These are phyloP conservation scores for Ochropleura plecta DNA, from an alignment of 2,888 invertebrate species.

Conservation along the genomic window DNA sequence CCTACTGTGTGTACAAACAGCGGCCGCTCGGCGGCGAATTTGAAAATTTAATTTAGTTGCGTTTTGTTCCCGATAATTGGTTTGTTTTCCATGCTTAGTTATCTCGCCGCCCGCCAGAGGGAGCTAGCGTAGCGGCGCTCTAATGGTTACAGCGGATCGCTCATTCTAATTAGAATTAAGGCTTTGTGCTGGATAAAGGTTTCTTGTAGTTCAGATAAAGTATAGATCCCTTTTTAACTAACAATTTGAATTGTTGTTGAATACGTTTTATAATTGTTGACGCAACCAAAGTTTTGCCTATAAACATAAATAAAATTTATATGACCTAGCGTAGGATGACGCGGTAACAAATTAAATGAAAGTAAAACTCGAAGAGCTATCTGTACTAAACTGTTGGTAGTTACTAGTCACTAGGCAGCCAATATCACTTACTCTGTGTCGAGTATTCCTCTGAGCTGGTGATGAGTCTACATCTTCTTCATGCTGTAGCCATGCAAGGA, in stretches of 20 bases:
- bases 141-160: slow-evolving; percentile 58
- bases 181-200: slow-evolving; percentile 31
- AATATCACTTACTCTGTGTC: not conserved
- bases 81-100: slow-evolving; percentile 87
- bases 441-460: not conserved
- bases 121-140: slow-evolving; percentile 42
- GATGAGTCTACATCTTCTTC: not conserved
- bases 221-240: not conserved
- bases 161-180: slow-evolving; percentile 58
- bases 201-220: slow-evolving; percentile 9
- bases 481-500: not conserved
- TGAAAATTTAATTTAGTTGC: slow-evolving; percentile 89
- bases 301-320: not conserved
- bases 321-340: not conserved
- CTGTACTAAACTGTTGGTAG: not conserved
- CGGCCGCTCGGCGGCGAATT: slow-evolving; percentile 77
- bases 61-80: slow-evolving; percentile 89
- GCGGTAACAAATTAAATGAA: not conserved
- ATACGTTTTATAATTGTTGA: not conserved
- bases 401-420: not conserved
- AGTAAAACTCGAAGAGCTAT: not conserved
- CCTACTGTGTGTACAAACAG: slow-evolving; percentile 68
- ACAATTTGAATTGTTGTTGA: not conserved
- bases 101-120: slow-evolving; percentile 65
- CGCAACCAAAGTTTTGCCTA: not conserved